A percentile compares a stretch with the other conserved stretches of the same genome.
These are phyloP conservation scores for Hirtodrosophila confusa DNA, from an alignment of 2,888 invertebrate species.

Conservation along the genomic window DNA sequence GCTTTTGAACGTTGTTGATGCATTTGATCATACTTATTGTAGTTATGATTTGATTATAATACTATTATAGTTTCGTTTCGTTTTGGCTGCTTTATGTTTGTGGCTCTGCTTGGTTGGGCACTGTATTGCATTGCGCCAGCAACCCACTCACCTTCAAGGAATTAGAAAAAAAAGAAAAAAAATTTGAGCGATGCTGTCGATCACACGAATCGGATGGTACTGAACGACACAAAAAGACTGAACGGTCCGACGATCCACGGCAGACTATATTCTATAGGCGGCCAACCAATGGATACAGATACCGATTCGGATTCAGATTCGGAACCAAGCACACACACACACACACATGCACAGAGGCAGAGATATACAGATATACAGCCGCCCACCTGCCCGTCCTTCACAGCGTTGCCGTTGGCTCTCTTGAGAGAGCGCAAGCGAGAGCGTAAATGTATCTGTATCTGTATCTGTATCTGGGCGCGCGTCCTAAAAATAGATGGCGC, in stretches of 20 bases:
- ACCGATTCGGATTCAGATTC: conserved; percentile 57
- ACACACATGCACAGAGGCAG: neutral
- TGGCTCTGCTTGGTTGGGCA: conserved; percentile 7
- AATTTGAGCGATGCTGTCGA: conserved; percentile 82
- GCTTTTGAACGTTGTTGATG: no score
- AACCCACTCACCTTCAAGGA: conserved; percentile 84
- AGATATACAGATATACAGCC: conserved; percentile 17
- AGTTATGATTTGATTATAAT: no score
- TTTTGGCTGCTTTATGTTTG: conserved; percentile 6
- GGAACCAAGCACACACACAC: conserved; percentile 8
- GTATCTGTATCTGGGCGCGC: conserved; percentile 82
- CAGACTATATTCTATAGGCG: conserved; percentile 84
- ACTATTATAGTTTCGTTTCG: no score
- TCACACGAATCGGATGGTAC: conserved; percentile 83
- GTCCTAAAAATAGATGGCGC: conserved; percentile 82
- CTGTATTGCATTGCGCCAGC: conserved; percentile 19
- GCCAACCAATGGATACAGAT: conserved; percentile 80
- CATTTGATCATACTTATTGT: no score
- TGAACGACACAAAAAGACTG: conserved; percentile 84
- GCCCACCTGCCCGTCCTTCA: conserved; percentile 74
- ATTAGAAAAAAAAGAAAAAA: conserved; percentile 81
- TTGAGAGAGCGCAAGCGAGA: conserved; percentile 11
- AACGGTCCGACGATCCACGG: conserved; percentile 85
- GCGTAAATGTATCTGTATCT: conserved; percentile 12
- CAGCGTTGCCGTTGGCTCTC: conserved; percentile 15